phyloP scores from a whole-genome alignment of 2,797 vertebrate genomes.

The Schizopygopsis malacanthus region DNA sequence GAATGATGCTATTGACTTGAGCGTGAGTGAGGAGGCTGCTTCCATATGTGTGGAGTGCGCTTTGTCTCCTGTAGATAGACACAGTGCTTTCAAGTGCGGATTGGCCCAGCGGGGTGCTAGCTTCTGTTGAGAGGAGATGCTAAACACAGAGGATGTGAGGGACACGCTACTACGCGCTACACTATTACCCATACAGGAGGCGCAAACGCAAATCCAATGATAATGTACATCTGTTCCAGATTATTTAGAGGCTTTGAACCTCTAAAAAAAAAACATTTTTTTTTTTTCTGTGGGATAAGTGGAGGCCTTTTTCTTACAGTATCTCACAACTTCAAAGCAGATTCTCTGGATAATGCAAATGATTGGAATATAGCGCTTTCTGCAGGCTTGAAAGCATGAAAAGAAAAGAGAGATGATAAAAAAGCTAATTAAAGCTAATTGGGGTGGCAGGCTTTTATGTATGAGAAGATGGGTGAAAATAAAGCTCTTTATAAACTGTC shows the following conservation, averaged over 20 bases:
- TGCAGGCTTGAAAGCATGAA: slow-evolving; percentile 86
- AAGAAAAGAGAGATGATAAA: slow-evolving; percentile 70
- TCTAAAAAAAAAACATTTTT: slow-evolving; percentile 71
- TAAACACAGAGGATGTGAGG: slow-evolving; percentile 87
- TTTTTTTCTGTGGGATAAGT: slow-evolving; percentile 89
- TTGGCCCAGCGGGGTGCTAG: slow-evolving; percentile 92
- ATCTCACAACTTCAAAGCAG: slow-evolving; percentile 99
- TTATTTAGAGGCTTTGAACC: slow-evolving; percentile 99
- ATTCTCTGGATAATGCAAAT: slow-evolving; percentile 99
- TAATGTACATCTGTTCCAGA: slow-evolving; percentile 99
- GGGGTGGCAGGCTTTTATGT: slow-evolving; percentile 93
- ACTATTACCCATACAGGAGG: slow-evolving; percentile 90
- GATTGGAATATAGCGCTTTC: slow-evolving; percentile 83
- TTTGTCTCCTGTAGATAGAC: slow-evolving; percentile 94
- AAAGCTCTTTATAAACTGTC: slow-evolving; percentile 78
- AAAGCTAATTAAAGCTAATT: slow-evolving; percentile 91
- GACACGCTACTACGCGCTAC: slow-evolving; percentile 87
- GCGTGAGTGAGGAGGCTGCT: slow-evolving; percentile 89
- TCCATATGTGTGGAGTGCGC: slow-evolving; percentile 89
- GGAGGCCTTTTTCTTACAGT: slow-evolving; percentile 93
- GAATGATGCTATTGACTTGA: slow-evolving; percentile 87
- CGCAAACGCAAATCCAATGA: slow-evolving; percentile 94
- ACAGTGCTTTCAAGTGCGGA: slow-evolving; percentile 95
- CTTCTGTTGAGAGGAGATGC: slow-evolving; percentile 90
- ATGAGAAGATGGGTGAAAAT: slow-evolving; percentile 79